These are phyloP conservation scores for Chionomys nivalis DNA, from an alignment of 2,113 vertebrate species.

Conservation along the genomic window DNA sequence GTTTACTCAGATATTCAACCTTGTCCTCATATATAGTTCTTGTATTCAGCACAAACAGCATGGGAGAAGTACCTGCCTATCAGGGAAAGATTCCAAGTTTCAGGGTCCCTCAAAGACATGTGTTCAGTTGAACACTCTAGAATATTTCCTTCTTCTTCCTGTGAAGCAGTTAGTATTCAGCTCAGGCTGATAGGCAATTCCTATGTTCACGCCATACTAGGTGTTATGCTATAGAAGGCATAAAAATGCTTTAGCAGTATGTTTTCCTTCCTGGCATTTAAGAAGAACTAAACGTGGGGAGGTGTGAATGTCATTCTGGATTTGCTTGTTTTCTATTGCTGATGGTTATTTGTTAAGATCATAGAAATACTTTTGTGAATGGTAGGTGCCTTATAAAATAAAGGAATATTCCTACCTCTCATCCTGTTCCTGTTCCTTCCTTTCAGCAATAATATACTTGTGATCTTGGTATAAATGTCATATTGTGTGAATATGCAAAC, in stretches of 20 bases:
- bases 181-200: constrained; percentile 76
- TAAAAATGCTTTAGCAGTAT: constrained; percentile 73
- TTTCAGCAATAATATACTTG: constrained; percentile 80
- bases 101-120: constrained; percentile 48
- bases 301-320: constrained; percentile 72
- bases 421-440: constrained; percentile 71
- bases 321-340: constrained; percentile 63
- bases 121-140: constrained; percentile 57
- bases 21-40: constrained; percentile 44
- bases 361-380: constrained; percentile 78
- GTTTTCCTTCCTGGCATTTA: constrained; percentile 79
- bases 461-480: constrained; percentile 85
- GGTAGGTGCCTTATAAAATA: constrained; percentile 80
- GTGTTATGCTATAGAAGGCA: constrained; percentile 81
- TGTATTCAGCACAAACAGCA: not conserved
- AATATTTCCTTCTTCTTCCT: constrained; percentile 71
- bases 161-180: constrained; percentile 77
- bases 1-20: not conserved
- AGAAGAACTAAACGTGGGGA: constrained; percentile 59
- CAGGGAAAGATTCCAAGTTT: constrained; percentile 51
- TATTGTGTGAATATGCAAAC: constrained; percentile 86
- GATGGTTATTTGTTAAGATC: constrained; percentile 74
- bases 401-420: constrained; percentile 73
- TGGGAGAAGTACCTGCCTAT: constrained; percentile 40
- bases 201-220: constrained; percentile 76